phyloP scores from a whole-genome alignment of 1,140 invertebrate genomes.

The Nylanderia fulva region DNA sequence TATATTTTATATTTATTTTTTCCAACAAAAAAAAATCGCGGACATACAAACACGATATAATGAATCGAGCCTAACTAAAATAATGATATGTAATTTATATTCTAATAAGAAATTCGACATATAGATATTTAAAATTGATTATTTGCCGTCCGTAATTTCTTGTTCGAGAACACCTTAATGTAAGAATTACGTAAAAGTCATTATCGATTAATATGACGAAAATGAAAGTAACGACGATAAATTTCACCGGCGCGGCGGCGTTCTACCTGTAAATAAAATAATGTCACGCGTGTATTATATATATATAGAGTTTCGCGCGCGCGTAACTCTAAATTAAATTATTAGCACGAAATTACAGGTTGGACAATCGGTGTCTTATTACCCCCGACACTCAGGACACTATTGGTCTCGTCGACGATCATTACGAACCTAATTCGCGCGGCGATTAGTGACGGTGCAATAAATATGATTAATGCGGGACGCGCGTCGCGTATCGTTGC shows the following conservation, averaged over 20 bases:
- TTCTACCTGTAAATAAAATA: background rate
- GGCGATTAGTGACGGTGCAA: slow-evolving; percentile 68
- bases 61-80: background rate
- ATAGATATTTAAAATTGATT: too few species aligned
- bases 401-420: slow-evolving; percentile 19
- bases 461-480: slow-evolving; percentile 76
- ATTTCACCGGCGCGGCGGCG: background rate
- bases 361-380: slow-evolving; percentile 37
- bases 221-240: slow-evolving; percentile 21
- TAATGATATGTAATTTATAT: background rate
- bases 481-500: slow-evolving; percentile 65
- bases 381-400: background rate
- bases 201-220: slow-evolving; percentile 26
- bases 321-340: slow-evolving; percentile 32
- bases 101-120: too few species aligned
- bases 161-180: too few species aligned
- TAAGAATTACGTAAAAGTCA: background rate
- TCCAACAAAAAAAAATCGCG: too few species aligned
- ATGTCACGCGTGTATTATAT: background rate
- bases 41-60: background rate
- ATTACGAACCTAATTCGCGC: slow-evolving; percentile 67
- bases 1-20: slow-evolving; percentile 1
- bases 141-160: too few species aligned
- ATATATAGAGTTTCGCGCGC: slow-evolving; percentile 15
- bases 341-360: slow-evolving; percentile 47